Evolutionary conservation across 2,113 vertebrate species (phyloP), one percentile per base, ranked within the genome.

Genomic region (Perca fluviatilis): DNA sequence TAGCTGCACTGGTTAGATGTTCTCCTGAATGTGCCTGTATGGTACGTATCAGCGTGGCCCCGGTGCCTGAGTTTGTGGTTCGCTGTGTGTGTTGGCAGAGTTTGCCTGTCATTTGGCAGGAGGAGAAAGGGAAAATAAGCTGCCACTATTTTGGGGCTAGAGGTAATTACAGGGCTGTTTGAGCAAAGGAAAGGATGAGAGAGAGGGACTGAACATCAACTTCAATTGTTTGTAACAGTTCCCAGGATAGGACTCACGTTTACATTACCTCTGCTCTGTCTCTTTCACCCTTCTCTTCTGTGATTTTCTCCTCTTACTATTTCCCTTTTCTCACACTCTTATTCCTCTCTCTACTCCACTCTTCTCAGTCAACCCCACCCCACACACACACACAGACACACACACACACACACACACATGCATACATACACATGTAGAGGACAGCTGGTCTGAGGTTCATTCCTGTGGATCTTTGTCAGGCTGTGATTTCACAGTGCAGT

Each of bases 121-220:
- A 89, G 84, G 83, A 88, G 90, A 91, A 93, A 91, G 85, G 89
- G 86, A 91, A 93, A 92, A 91, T 89, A 89, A 88, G 81, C 86
- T 84, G 78, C 73, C 85, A 91, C 88, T 89, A 90, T 92, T 92
- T 91, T 86, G 71, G 80, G 91, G 84, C 84, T 79, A n/a, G 84
- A 88, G 64, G 84, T 95, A 94, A 94, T 95, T 93, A 93, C 85
- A 94, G 91, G 92, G 89, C 91, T 92, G 86, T 88, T 86, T 86
- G 66, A 86, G 91, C 70, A 80, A 80, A 93, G 88, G 86, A 92
- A 88, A 91, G 89, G 87, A 91, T 90, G 90, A 90, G 89, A 90
- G 82, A 90, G 82, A 58, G 68, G 61, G 58, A 74, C 58, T 51
- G 62, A 85, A 77, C 86, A 74, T 86, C 77, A 30, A 14, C 68